phyloP scores from a whole-genome alignment of 1,140 invertebrate genomes.

The Tetramorium simillimum region DNA sequence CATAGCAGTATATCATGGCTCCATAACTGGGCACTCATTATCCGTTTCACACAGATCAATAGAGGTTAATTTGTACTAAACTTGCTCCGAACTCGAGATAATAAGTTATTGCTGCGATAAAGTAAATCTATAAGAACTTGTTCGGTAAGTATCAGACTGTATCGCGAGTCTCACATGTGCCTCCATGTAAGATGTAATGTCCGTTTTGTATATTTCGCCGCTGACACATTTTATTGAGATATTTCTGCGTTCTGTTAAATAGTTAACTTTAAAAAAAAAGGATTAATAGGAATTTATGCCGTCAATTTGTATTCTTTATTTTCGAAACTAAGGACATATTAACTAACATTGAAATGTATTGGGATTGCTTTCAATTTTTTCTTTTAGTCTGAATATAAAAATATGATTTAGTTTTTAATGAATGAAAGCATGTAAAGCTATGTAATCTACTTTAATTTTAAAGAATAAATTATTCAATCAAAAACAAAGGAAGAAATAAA shows the following conservation, averaged over 20 bases:
- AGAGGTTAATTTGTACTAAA: constrained; percentile 33
- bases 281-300: not conserved
- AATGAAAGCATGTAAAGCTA: not conserved
- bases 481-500: not conserved
- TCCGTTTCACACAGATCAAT: constrained; percentile 4
- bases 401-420: not conserved
- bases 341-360: not conserved
- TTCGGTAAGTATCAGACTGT: constrained; percentile 5
- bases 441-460: not conserved
- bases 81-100: constrained; percentile 15
- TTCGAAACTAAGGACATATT: not conserved
- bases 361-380: not conserved
- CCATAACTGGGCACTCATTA: not conserved
- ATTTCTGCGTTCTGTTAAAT: not conserved
- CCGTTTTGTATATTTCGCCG: not conserved
- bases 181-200: constrained; percentile 36
- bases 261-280: not conserved
- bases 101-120: constrained; percentile 40
- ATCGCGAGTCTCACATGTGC: constrained; percentile 47
- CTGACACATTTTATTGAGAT: constrained; percentile 16
- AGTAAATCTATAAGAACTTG: constrained; percentile 19
- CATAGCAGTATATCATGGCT: not conserved
- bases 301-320: not conserved
- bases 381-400: not conserved
- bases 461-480: not conserved